phyloP scores from a whole-genome alignment of 2,113 vertebrate genomes.

The Silurus meridionalis region DNA sequence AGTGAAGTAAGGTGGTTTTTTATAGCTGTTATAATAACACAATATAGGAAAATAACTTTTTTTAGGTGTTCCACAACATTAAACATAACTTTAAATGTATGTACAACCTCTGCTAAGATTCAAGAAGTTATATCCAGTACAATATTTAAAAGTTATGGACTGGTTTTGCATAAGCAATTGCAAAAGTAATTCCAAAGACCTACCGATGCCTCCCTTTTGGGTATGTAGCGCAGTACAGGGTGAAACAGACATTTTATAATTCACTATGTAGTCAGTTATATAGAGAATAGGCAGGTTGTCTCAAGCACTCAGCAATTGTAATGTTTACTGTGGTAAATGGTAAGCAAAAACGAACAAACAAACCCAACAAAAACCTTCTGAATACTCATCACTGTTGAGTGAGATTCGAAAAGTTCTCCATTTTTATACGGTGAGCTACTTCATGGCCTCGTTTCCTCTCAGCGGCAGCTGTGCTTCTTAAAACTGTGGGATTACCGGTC shows the following conservation, averaged over 20 bases:
- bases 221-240: not conserved
- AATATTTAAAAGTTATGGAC: not conserved
- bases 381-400: constrained; percentile 17
- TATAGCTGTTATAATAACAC: not conserved
- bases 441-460: constrained; percentile 22
- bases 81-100: not conserved
- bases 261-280: not conserved
- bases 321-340: not conserved
- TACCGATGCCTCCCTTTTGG: not conserved
- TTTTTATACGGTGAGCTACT: constrained; percentile 7
- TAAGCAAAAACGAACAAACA: no score
- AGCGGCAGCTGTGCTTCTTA: constrained; percentile 62
- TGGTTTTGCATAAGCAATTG: not conserved
- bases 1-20: not conserved
- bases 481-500: constrained; percentile 66
- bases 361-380: not conserved
- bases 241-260: not conserved
- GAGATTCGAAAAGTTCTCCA: not conserved
- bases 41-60: not conserved
- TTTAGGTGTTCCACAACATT: not conserved
- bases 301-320: not conserved
- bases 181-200: not conserved
- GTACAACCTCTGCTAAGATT: not conserved
- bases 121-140: not conserved
- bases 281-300: not conserved